phyloP scores from a whole-genome alignment of 2,113 vertebrate species.

The Aplodontia rufa region DNA sequence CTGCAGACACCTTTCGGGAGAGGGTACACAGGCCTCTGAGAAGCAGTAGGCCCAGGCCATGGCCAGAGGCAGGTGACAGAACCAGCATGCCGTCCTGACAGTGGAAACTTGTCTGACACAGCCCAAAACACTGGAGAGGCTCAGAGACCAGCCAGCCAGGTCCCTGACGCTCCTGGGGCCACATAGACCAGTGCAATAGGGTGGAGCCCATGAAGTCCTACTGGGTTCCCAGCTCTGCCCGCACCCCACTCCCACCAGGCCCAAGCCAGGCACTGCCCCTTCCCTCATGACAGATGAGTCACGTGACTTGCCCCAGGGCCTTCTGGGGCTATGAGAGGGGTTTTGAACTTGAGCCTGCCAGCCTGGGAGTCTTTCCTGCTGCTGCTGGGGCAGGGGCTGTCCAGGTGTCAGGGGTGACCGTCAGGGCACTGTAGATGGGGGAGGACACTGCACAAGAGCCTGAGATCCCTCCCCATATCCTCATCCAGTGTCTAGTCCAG shows the following conservation, averaged over 20 bases:
- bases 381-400: background rate
- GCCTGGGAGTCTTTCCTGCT: background rate
- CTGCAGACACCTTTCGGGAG: background rate
- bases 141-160: background rate
- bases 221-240: background rate
- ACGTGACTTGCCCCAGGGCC: background rate
- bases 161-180: background rate
- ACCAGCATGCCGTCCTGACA: conserved; percentile 84
- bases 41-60: background rate
- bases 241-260: background rate
- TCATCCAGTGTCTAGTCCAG: background rate
- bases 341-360: background rate
- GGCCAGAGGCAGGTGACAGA: too few relatives aligned
- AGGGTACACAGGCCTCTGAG: background rate
- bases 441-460: background rate
- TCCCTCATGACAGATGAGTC: background rate
- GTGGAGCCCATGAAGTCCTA: background rate
- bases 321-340: background rate
- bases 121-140: background rate
- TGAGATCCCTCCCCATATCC: background rate
- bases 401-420: background rate
- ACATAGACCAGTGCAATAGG: accelerated
- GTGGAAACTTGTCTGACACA: conserved; percentile 77
- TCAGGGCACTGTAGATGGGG: background rate
- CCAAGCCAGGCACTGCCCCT: background rate